These are phyloP conservation scores for Craterocephalus amniculus DNA, from an alignment of 2,797 vertebrate genomes.

Conservation along the genomic window DNA sequence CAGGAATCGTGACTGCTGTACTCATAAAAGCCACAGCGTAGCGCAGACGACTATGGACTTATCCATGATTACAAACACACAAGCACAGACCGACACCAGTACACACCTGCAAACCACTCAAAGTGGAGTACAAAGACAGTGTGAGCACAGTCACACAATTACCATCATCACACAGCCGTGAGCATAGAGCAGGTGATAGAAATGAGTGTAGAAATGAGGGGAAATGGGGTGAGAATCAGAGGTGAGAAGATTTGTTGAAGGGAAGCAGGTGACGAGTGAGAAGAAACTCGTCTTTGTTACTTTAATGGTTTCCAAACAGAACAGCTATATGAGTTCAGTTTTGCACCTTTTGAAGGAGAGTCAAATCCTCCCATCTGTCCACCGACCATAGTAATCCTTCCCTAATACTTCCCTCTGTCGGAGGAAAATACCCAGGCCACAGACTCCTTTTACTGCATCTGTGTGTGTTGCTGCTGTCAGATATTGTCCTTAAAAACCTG, in stretches of 20 bases:
- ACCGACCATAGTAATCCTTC: slow-evolving; percentile 62
- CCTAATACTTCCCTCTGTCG: slow-evolving; percentile 66
- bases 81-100: not conserved
- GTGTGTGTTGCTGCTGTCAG: slow-evolving; percentile 21
- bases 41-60: slow-evolving; percentile 35
- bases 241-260: slow-evolving; percentile 41
- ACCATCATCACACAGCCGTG: not conserved
- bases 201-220: slow-evolving; percentile 44
- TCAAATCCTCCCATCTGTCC: slow-evolving; percentile 74
- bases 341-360: slow-evolving; percentile 43
- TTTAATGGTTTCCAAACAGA: slow-evolving; percentile 38
- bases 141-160: slow-evolving; percentile 26
- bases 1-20: slow-evolving; percentile 64
- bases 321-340: slow-evolving; percentile 45
- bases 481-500: slow-evolving; percentile 21
- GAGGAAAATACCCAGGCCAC: slow-evolving; percentile 56
- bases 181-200: slow-evolving; percentile 44
- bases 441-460: not conserved
- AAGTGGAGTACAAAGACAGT: slow-evolving; percentile 21
- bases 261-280: slow-evolving; percentile 42
- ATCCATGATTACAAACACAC: slow-evolving; percentile 25
- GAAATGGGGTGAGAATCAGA: slow-evolving; percentile 34
- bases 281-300: slow-evolving; percentile 30
- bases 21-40: slow-evolving; percentile 24
- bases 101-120: slow-evolving; percentile 15